Evolutionary conservation across 1,140 invertebrate species (phyloP).

Genomic region (Aphelenchoides avenae): DNA sequence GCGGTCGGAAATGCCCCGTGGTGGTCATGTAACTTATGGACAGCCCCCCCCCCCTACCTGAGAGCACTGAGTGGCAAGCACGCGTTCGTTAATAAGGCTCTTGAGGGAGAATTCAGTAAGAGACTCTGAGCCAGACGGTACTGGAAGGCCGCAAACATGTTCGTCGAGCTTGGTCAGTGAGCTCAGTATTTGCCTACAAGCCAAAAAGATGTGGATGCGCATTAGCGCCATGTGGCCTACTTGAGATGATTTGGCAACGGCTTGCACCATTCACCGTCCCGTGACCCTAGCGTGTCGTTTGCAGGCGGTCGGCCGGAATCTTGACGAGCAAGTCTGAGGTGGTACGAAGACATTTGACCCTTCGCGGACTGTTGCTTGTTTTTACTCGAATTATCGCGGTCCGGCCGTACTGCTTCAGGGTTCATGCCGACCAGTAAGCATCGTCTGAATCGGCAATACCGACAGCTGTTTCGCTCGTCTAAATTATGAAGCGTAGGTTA

Average conservation of each 20-base stretch:
- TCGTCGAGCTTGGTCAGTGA: conserved; percentile 14
- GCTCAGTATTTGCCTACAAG: conserved; percentile 12
- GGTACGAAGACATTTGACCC: conserved; percentile 17
- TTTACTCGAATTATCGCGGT: too few species aligned
- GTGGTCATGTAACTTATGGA: background rate
- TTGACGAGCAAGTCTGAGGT: conserved; percentile 20
- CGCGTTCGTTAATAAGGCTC: conserved; percentile 26
- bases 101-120: conserved; percentile 26
- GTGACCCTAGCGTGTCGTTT: background rate
- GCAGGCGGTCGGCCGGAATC: conserved; percentile 12
- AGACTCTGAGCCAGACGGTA: conserved; percentile 11
- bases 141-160: conserved; percentile 8
- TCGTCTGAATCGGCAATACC: conserved; percentile 11
- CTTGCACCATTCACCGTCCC: conserved; percentile 12
- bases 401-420: conserved; percentile 27
- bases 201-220: background rate
- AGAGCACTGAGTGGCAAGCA: conserved; percentile 19
- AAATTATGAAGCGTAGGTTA: background rate
- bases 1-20: conserved; percentile 9
- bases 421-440: conserved; percentile 30
- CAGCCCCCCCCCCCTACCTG: background rate
- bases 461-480: conserved; percentile 20
- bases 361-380: conserved; percentile 5
- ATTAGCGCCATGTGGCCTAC: background rate
- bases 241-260: background rate